Percentiles rank a stretch among this genome's conserved stretches.
Evolutionary conservation across 2,113 vertebrate species (phyloP).

Genomic region (Acrocephalus arundinaceus): DNA sequence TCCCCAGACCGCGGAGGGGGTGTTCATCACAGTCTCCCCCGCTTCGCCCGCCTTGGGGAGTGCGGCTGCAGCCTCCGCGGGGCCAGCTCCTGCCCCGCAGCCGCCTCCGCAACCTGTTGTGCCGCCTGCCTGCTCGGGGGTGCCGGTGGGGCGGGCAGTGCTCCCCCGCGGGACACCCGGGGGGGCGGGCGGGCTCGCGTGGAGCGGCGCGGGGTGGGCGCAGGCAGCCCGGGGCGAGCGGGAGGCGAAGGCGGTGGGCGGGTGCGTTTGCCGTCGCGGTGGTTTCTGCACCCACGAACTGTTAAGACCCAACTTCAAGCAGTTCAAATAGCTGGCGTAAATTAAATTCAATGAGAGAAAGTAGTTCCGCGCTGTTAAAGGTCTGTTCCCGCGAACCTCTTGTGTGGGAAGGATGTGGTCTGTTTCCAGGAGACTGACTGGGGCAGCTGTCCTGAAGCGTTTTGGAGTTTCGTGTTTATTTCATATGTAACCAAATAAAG

Average conservation of each 20-base stretch:
- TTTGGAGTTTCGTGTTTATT: slow-evolving; percentile 6
- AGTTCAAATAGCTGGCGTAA: neutral
- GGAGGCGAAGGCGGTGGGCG: neutral
- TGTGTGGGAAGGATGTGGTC: neutral
- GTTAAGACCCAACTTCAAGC: neutral
- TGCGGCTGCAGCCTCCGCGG: neutral
- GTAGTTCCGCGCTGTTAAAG: neutral
- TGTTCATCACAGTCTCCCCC: neutral
- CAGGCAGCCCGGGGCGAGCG: neutral
- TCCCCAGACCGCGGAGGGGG: neutral
- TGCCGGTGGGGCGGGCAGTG: neutral
- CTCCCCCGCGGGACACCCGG: neutral
- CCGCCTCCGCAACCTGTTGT: slow-evolving; percentile 15
- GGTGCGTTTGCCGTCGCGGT: neutral
- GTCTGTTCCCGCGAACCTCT: neutral
- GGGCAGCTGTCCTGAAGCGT: slow-evolving; percentile 4
- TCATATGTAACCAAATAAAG: neutral
- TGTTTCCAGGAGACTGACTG: slow-evolving; percentile 49
- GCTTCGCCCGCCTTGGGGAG: neutral
- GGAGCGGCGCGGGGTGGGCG: neutral
- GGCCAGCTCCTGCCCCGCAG: neutral
- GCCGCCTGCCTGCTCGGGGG: neutral
- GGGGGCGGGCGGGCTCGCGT: neutral
- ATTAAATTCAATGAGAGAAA: neutral
- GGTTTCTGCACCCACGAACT: neutral